Percentiles rank a stretch among this genome's conserved stretches.
phyloP scores from a whole-genome alignment of 1,140 invertebrate genomes.

The Manduca sexta region DNA sequence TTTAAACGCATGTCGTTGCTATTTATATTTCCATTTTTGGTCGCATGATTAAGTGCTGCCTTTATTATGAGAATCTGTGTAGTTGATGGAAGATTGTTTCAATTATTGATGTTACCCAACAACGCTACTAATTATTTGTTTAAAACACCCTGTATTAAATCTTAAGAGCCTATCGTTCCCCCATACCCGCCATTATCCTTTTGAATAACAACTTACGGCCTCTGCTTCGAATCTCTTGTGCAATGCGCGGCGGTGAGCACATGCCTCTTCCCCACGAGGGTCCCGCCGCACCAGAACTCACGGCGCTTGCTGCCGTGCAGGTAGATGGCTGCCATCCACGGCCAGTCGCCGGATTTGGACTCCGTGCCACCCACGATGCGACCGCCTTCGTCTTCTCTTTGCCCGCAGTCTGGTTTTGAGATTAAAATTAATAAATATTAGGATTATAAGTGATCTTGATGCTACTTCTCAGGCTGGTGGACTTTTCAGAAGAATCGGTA shows the following conservation, averaged over 20 bases:
- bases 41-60: too few relatives aligned
- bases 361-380: conserved; percentile 93
- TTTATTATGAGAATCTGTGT: too few relatives aligned
- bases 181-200: not conserved
- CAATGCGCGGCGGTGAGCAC: conserved; percentile 95
- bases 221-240: conserved; percentile 87
- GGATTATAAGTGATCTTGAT: too few relatives aligned
- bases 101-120: too few relatives aligned
- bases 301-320: conserved; percentile 87
- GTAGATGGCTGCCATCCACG: conserved; percentile 96
- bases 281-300: conserved; percentile 96
- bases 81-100: too few relatives aligned
- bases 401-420: conserved; percentile 79
- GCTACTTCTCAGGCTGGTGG: too few relatives aligned
- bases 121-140: too few relatives aligned
- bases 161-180: not conserved
- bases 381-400: conserved; percentile 85
- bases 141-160: too few relatives aligned
- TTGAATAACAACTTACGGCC: conserved; percentile 79
- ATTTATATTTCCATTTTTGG: too few relatives aligned
- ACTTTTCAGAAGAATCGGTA: too few relatives aligned
- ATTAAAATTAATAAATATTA: too few relatives aligned
- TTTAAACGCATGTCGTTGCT: too few relatives aligned
- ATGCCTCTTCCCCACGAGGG: conserved; percentile 85
- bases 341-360: conserved; percentile 87